Conservation (phyloP, 1,140 invertebrate species). For the Lepidostoma basale region DNA sequence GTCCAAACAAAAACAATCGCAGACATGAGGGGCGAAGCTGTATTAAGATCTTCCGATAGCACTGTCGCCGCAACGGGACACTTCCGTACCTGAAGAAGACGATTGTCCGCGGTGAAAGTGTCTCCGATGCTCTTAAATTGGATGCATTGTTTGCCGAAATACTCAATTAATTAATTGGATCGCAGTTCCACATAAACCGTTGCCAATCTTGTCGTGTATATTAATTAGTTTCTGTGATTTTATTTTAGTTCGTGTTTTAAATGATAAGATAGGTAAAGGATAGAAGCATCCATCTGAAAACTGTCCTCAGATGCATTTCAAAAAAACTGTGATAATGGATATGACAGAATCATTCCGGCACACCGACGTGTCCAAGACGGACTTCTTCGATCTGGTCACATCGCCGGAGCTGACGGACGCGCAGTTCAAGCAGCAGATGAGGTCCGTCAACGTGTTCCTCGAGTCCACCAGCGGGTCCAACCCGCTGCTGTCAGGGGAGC, state of each 20-base stretch:
- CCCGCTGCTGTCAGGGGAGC: constrained; percentile 60
- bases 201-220: no score
- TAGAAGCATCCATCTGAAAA: neutral
- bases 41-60: no score
- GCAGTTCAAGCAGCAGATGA: constrained; percentile 68
- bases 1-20: neutral
- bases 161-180: no score
- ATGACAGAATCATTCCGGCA: constrained; percentile 78
- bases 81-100: no score
- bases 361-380: constrained; percentile 74
- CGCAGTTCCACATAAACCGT: no score
- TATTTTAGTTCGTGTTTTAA: neutral
- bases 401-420: constrained; percentile 70
- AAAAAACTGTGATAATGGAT: constrained; percentile 65
- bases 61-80: no score
- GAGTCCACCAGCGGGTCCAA: constrained; percentile 60
- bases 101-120: no score
- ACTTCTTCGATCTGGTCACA: constrained; percentile 88
- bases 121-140: no score
- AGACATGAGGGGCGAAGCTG: no score
- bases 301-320: constrained; percentile 44
- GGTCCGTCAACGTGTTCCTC: constrained; percentile 66
- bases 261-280: neutral
- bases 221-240: neutral
- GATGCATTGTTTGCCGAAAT: no score